Evolutionary conservation across 2,888 invertebrate genomes (phyloP).

Genomic region (Papilio demoleus): DNA sequence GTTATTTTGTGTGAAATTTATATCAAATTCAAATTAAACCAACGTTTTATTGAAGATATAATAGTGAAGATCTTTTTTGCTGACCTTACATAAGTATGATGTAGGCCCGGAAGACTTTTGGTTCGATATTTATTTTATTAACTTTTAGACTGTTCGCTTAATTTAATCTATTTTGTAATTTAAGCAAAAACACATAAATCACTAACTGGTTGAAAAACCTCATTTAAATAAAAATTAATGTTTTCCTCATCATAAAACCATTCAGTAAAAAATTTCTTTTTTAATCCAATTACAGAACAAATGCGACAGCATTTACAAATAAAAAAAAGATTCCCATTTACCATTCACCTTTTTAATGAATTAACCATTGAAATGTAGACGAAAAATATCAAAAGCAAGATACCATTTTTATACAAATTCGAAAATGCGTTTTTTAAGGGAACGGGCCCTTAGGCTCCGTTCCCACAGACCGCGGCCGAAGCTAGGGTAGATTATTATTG

Average conservation of each 20-base stretch:
- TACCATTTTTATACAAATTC: slow-evolving; percentile 21
- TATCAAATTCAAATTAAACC: not conserved
- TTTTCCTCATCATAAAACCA: not conserved
- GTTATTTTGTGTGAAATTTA: slow-evolving; percentile 14
- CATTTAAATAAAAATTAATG: not conserved
- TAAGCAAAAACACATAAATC: too few species aligned
- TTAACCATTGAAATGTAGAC: slow-evolving; percentile 10
- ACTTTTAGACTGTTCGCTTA: too few species aligned
- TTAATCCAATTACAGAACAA: not conserved
- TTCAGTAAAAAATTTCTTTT: not conserved
- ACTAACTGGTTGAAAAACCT: too few species aligned
- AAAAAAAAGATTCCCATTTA: not conserved
- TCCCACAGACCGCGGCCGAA: too few species aligned
- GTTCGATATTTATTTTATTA: too few species aligned
- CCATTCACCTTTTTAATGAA: slow-evolving; percentile 26
- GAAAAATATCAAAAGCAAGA: slow-evolving; percentile 23
- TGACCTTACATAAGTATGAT: too few species aligned
- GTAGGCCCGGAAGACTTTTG: too few species aligned
- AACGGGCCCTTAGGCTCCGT: too few species aligned
- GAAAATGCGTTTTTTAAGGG: slow-evolving; percentile 30
- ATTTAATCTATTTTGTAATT: too few species aligned
- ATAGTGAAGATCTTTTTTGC: too few species aligned
- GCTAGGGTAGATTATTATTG: too few species aligned
- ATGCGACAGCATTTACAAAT: not conserved
- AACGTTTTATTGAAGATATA: too few species aligned